phyloP scores from a whole-genome alignment of 2,797 vertebrate species.

The Sebastes oblongus region DNA sequence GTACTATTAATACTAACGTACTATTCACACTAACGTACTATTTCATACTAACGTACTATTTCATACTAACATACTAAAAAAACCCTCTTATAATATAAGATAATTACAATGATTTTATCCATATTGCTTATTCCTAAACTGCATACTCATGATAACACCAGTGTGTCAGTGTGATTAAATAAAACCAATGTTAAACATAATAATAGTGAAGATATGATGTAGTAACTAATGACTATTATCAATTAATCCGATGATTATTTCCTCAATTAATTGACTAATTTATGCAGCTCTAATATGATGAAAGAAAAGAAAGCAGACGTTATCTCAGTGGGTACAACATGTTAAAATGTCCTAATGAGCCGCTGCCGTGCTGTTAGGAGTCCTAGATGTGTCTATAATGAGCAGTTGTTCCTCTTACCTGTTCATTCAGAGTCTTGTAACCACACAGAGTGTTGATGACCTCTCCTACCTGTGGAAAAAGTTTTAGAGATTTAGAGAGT shows the following conservation, averaged over 20 bases:
- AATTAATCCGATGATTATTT: not conserved
- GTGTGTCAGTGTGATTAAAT: not conserved
- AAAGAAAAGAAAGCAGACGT: not conserved
- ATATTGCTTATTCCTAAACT: not conserved
- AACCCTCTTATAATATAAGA: not conserved
- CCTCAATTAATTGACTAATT: not conserved
- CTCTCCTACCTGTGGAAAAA: conserved; percentile 81
- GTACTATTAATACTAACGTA: accelerated
- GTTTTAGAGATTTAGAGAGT: not conserved
- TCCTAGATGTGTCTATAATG: not conserved
- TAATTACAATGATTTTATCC: not conserved
- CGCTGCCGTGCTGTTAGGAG: too few species aligned
- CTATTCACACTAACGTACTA: too few species aligned
- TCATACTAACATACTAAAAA: too few species aligned
- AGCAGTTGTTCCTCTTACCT: conserved; percentile 71
- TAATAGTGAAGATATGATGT: too few species aligned
- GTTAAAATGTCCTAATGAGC: too few species aligned
- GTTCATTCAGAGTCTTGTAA: conserved; percentile 82
- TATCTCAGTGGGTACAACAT: not conserved
- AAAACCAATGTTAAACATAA: not conserved
- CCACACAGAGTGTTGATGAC: conserved; percentile 91
- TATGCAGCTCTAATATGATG: not conserved
- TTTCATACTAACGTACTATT: too few species aligned
- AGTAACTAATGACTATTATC: too few species aligned
- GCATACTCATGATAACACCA: not conserved